Evolutionary conservation across 2,888 invertebrate genomes (phyloP).

Genomic region (Volucella bombylans): DNA sequence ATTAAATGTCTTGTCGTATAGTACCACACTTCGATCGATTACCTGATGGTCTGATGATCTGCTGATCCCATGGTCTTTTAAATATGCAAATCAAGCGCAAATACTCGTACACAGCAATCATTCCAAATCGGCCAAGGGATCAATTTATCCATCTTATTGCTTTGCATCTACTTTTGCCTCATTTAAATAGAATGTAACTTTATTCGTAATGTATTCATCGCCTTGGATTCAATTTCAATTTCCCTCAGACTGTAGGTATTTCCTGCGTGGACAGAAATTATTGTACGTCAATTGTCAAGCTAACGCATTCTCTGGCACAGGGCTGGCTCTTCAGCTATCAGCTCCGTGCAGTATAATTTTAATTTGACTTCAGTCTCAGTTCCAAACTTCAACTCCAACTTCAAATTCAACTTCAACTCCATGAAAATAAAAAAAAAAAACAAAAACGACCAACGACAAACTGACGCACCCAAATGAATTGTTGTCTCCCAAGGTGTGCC

Average conservation of each 20-base stretch:
- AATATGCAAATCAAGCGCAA: conserved; percentile 20
- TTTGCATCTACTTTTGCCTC: conserved; percentile 34
- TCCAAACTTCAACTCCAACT: background rate
- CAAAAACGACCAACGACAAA: conserved; percentile 55
- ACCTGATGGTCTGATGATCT: background rate
- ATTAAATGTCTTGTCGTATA: too few relatives aligned
- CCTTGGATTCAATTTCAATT: conserved; percentile 5
- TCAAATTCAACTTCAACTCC: conserved; percentile 23
- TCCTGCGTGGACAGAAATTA: conserved; percentile 74
- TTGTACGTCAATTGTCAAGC: conserved; percentile 71
- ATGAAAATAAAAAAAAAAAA: conserved; percentile 30
- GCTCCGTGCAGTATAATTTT: conserved; percentile 52
- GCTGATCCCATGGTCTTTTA: background rate
- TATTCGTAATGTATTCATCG: conserved; percentile 52
- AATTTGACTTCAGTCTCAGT: conserved; percentile 48
- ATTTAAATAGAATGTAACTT: conserved; percentile 63
- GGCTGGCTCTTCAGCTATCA: conserved; percentile 41
- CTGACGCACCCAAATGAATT: conserved; percentile 73
- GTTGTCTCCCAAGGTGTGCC: conserved; percentile 73
- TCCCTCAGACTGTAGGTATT: conserved; percentile 30
- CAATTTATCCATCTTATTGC: conserved; percentile 18
- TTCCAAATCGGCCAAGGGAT: conserved; percentile 25
- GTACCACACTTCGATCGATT: too few relatives aligned
- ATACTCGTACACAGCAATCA: conserved; percentile 32
- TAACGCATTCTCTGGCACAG: conserved; percentile 40